Evolutionary conservation across 1,140 invertebrate species (phyloP), one percentile per base, ranked within the genome.

Genomic region (Platyscapa corneri): DNA sequence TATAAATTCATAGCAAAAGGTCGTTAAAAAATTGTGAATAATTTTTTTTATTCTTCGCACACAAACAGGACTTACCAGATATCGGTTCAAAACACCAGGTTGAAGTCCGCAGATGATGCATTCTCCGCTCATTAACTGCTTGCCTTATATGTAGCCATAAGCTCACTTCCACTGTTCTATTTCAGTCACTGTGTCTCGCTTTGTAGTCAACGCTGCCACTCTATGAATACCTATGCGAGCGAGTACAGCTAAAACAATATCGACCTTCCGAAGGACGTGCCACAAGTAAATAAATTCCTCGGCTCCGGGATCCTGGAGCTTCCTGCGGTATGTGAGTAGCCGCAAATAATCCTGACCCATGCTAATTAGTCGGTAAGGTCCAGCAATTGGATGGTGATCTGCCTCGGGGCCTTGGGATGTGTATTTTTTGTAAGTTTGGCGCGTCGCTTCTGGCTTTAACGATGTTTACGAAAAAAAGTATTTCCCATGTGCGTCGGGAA

Each of bases 191-290:
- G 32, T 70, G 39, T 8, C 5, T 53, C 14, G 3, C 42, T 74
- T 39, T 65, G 49, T 12, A 5, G 3, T 74, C 32, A 3, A 20
- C 27, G 34, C 18, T 34, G 76, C 30, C 49, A 20, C 23, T 5
- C 23, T 27, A 7, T 23, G 34, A 42, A n/a, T n/a, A 42, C 42
- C 3, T 16, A 76, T 27, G 46, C 37, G 34, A 20, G 3, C 20
- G 76, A n/a, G 23, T 18, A 14, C 30, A 65, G 0, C 30, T 60
- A 70, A 46, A 32, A 46, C n/a, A 75, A n/a, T 32, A 67, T 76
- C 56, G 82, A 65, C 83, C 83, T 85, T 85, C 32, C 18, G 56
- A 80, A 85, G 83, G 77, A 85, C 64, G 27, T 81, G 18, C 27
- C 14, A 27, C 16, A 16, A 10, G 56, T 67, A 53, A 72, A 82